Base-by-base conservation (phyloP, 2,797 vertebrate genomes). In the Hippoglossus hippoglossus region DNA sequence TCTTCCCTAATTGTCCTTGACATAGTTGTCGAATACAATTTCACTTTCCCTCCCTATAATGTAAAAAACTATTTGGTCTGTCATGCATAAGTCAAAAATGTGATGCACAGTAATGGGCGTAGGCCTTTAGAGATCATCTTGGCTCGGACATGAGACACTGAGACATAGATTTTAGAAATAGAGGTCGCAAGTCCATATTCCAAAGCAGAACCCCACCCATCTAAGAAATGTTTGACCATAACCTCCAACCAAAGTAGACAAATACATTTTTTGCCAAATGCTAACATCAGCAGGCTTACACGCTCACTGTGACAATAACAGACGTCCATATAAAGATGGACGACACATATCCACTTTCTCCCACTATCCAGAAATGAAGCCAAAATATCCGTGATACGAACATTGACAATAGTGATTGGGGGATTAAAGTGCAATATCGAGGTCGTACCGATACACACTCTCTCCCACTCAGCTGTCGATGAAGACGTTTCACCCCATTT, bases 141-240 rank as follows among this genome's bases (percentile, higher is more conserved):
- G 50, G 50, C 50, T n/a, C 13, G 0, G 22, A 52, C n/a, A 15
- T 25, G 11, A 52, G 11, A 52, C 47, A 19, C 44, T 19, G 4
- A 24, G 10, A 52, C 47, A 19, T 18, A 47, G 52, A 31, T 6
- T 58, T 49, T 16, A 31, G 6, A 63, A 57, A 41, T 5, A 13
- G 21, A 64, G 5, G 22, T 57, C 24, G 21, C 18, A 63, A 69
- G 47, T 52, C 36, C 31, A 46, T 51, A 69, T 41, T 50, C 39
- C 19, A 9, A 63, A 13, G 25, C 10, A 59, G n/a, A 36, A 59
- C 15, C 13, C 11, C 50, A 28, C 41, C 31, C 24, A 57, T 21
- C 18, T 8, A 44, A 49, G 22, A 56, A 52, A 53, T 24, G 11
- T 57, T 25, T 34, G 12, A 57, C 12, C 13, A 55, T 28, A 34